Percentiles rank a stretch among this genome's conserved stretches.
phyloP scores from a whole-genome alignment of 2,888 invertebrate species.

The Cerastoderma edule region DNA sequence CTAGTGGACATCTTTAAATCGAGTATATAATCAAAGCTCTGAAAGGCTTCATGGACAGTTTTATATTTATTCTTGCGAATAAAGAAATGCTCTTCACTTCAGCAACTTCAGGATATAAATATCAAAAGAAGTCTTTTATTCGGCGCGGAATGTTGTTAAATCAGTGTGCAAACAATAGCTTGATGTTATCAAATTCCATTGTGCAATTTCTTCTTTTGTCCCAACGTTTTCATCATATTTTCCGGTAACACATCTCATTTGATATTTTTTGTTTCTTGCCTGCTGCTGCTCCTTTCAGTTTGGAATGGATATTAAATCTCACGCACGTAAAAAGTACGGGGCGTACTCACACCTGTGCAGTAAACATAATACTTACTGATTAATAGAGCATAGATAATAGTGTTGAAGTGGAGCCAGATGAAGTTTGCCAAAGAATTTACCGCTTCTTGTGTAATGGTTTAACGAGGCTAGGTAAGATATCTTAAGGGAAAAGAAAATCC shows the following conservation, averaged over 20 bases:
- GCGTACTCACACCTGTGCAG: not conserved
- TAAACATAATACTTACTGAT: not conserved
- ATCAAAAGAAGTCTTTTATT: too few relatives aligned
- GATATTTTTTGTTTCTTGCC: not conserved
- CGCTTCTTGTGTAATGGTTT: too few relatives aligned
- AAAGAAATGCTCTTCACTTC: too few relatives aligned
- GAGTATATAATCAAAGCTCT: too few relatives aligned
- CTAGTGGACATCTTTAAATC: too few relatives aligned
- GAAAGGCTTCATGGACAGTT: too few relatives aligned
- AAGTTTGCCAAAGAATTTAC: too few relatives aligned
- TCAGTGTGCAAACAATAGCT: not conserved
- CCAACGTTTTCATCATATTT: not conserved
- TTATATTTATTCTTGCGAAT: too few relatives aligned
- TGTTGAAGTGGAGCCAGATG: not conserved
- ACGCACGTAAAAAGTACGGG: not conserved
- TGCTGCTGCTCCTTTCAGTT: not conserved
- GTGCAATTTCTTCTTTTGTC: constrained; percentile 6
- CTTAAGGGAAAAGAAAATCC: too few relatives aligned
- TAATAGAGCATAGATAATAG: not conserved
- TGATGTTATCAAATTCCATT: not conserved
- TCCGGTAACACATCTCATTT: too few relatives aligned
- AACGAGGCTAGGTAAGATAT: too few relatives aligned
- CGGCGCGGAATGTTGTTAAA: not conserved
- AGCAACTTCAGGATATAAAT: too few relatives aligned
- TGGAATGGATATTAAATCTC: not conserved